Base-by-base conservation (phyloP, 1,140 invertebrate genomes). In the Ptiloglossa arizonensis region DNA sequence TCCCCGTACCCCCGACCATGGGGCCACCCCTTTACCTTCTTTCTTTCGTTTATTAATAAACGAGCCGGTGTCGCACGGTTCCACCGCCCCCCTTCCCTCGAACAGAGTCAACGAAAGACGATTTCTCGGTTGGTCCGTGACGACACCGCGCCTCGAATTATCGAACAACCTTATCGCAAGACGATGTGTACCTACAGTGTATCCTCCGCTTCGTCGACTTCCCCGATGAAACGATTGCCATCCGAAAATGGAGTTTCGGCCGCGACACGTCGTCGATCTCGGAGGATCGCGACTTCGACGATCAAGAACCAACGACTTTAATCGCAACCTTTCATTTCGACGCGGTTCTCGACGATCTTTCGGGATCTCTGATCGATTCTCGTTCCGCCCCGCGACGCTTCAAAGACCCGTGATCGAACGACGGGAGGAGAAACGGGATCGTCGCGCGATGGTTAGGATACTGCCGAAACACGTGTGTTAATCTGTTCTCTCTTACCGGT, bases 1-100 rank as follows among this genome's bases (percentile, higher is more conserved):
- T 32, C 62, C 24, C n/a, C 69, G 62, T 27, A 32, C 0, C 15
- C 8, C 1, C 35, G 9, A 17, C 38, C 17, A 11, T 19, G 5
- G 3, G 5, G 8, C 35, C 3, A 15, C 19, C 11, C 38, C 48
- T 32, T 74, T 48, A 46, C 38, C 35, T 54, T 52, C 38, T 48
- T 81, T 72, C 57, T 80, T 68, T 11, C 52, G 74, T 76, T 85
- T 86, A 86, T 86, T 86, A 82, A 86, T 86, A 86, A 85, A 82
- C 75, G 82, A 85, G 63, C 62, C 66, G 24, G 50, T 57, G 73
- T 62, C 63, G 64, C 67, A 60, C 35, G 57, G n/a, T 29, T 41
- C 17, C 5, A n/a, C 17, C 8, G 1, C 5, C 24, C 17, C 50
- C 44, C 11, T 38, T 32, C 19, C 17, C 11, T 24, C 3, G 0